Evolutionary conservation across 2,888 invertebrate genomes (phyloP).

Genomic region (Opisthograptis luteolata): DNA sequence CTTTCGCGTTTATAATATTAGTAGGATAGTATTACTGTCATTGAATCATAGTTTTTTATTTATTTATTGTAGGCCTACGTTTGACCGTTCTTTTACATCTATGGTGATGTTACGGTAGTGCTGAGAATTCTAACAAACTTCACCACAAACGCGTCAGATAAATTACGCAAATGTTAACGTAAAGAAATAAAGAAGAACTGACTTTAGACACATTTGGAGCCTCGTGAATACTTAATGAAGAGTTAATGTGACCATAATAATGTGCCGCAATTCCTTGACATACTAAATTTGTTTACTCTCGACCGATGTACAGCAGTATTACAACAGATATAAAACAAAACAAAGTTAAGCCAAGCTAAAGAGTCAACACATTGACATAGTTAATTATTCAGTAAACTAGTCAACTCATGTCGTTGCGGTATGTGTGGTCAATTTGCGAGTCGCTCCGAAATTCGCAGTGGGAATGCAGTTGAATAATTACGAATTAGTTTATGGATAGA

Average conservation of each 20-base stretch:
- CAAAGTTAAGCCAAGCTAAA: no score
- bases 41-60: no score
- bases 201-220: conserved; percentile 29
- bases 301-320: no score
- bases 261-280: conserved; percentile 15
- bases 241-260: conserved; percentile 30
- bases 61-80: no score
- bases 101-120: no score
- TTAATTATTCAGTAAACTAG: no score
- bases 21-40: no score
- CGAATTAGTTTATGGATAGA: conserved; percentile 22
- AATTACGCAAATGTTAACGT: conserved; percentile 32
- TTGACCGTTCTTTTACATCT: no score
- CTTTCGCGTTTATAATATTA: no score
- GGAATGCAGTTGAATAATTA: conserved; percentile 17
- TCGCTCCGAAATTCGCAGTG: neutral
- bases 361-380: no score
- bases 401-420: no score
- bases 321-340: no score
- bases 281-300: neutral
- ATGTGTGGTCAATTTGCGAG: conserved; percentile 15
- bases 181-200: conserved; percentile 44
- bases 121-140: conserved; percentile 29
- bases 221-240: conserved; percentile 35
- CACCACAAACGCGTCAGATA: conserved; percentile 30